phyloP scores from a whole-genome alignment of 2,888 invertebrate genomes.

The Proisotoma minuta region DNA sequence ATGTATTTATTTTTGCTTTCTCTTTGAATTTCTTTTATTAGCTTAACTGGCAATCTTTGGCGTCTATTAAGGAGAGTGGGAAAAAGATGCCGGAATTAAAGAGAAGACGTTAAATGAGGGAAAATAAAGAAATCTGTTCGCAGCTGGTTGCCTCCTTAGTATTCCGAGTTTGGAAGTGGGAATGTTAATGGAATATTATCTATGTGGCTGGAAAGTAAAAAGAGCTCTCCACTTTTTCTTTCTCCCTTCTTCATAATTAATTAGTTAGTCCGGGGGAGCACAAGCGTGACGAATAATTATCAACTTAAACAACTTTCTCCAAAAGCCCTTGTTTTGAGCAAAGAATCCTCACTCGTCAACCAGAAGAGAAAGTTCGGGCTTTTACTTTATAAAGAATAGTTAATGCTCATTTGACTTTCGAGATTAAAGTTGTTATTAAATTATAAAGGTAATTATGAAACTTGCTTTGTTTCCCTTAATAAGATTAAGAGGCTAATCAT shows the following conservation, averaged over 20 bases:
- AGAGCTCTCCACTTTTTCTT: neutral
- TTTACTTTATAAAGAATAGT: neutral
- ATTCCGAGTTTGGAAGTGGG: neutral
- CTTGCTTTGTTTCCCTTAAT: too few relatives aligned
- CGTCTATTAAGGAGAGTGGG: neutral
- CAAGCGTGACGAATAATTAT: slow-evolving; percentile 13
- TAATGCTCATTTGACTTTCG: neutral
- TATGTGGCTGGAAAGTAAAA: neutral
- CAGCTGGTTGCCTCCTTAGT: slow-evolving; percentile 7
- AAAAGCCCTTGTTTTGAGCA: neutral
- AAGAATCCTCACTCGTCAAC: neutral
- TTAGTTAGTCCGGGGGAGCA: neutral
- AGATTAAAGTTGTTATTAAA: neutral
- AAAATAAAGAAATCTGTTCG: slow-evolving; percentile 7
- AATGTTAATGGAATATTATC: neutral
- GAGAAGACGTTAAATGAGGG: neutral
- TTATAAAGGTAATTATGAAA: neutral
- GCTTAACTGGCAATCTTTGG: neutral
- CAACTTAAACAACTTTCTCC: slow-evolving; percentile 3
- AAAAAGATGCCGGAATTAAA: neutral
- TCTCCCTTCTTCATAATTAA: slow-evolving; percentile 5
- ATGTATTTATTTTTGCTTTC: neutral
- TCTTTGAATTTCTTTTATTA: neutral
- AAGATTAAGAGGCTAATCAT: too few relatives aligned
- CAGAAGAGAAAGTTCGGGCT: neutral